Evolutionary conservation across 2,888 invertebrate species (phyloP), one percentile per base, ranked within the genome.

Genomic region (Thecocarcelia acutangulata): DNA sequence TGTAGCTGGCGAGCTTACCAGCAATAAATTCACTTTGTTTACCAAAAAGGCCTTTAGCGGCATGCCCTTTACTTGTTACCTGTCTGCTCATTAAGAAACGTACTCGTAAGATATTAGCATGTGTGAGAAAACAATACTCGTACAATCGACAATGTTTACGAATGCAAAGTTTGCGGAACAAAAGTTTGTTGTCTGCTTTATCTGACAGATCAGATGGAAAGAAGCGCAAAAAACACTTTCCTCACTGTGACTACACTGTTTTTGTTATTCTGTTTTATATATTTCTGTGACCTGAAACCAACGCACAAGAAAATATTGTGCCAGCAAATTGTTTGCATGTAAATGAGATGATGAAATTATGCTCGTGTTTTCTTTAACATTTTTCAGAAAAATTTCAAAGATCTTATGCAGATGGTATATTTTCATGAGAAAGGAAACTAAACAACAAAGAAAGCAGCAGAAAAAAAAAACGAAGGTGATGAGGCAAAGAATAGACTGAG

Each of bases 201-300:
- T 72, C 72, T 64, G 72, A 44, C 64, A 78, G 52, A 78, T 58
- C 63, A 58, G n/a, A n/a, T 33, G 52, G 33, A 44, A 52, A 64
- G 37, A 56, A 78, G 72, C 37, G 64, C 64, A 72, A 66, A 58
- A 56, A 78, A 64, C 78, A 78, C 64, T 78, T 66, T 72, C 72
- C 63, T 64, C 46, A 56, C 56, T 54, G 54, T 56, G 54, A 56
- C 44, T 64, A 15, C 17, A 40, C 40, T 66, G 44, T 52, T 59
- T 72, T 24, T 28, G 28, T 42, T n/a, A n/a, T n/a, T 42, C 24
- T 56, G 24, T 13, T 44, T 9, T 28, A 17, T 54, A 44, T 37
- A 40, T 24, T 13, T n/a, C 17, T 72, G 44, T 73, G 72, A 63
- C 72, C 63, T 44, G 63, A 15, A 74, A 64, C 19, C 54, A 64